Percentiles rank a stretch among this genome's conserved stretches.
Conservation (phyloP, 2,888 invertebrate genomes). For the Gibbula magus region DNA sequence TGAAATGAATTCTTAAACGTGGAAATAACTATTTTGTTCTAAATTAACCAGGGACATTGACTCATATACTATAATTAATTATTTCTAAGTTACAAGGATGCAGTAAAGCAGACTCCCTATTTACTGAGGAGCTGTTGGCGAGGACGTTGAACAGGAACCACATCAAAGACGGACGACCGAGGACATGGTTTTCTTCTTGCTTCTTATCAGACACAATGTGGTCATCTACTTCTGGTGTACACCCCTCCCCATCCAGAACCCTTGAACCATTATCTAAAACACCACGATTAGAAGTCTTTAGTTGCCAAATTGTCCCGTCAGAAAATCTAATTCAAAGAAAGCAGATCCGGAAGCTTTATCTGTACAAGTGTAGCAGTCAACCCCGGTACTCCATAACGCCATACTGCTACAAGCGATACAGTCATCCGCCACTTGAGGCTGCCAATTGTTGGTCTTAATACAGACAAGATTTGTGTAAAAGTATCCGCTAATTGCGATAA, state of each 20-base stretch:
- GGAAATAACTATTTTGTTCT: too few species aligned
- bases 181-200: not conserved
- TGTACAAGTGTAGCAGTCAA: not conserved
- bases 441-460: too few species aligned
- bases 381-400: not conserved
- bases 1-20: too few species aligned
- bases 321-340: not conserved
- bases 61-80: too few species aligned
- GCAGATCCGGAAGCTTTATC: not conserved
- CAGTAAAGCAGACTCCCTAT: too few species aligned
- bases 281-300: not conserved
- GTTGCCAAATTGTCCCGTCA: not conserved
- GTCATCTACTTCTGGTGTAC: not conserved
- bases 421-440: too few species aligned
- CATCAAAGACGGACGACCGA: not conserved
- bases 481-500: too few species aligned
- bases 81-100: too few species aligned
- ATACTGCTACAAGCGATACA: too few species aligned
- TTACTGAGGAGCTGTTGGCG: not conserved
- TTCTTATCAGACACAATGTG: not conserved
- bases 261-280: constrained; percentile 2
- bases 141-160: not conserved
- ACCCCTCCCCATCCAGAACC: too few species aligned
- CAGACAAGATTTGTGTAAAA: too few species aligned
- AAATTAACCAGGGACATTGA: too few species aligned